Evolutionary conservation across 2,797 vertebrate species (phyloP), one percentile per base, ranked within the genome.

Genomic region (Aulostomus chinensis): DNA sequence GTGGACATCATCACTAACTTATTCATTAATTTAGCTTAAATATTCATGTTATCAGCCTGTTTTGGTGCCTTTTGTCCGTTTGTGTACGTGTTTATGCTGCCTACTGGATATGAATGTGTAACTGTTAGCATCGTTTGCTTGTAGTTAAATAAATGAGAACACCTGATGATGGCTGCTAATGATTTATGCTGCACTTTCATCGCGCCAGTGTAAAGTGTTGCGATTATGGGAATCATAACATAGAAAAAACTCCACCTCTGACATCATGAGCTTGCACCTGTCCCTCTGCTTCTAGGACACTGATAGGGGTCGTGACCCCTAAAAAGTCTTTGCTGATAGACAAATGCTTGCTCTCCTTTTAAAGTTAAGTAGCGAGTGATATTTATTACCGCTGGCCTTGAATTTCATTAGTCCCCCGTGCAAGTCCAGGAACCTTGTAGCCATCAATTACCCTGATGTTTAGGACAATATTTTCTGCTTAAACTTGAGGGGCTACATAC

Each of bases 191-290:
- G n/a, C n/a, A n/a, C n/a, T n/a, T n/a, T n/a, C n/a, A n/a, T n/a
- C n/a, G n/a, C n/a, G n/a, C n/a, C n/a, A n/a, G 24, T 25, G 24
- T 25, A 25, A 25, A 25, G 24, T 33, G 7, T 33, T 33, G 8
- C 1, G 14, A 8, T 16, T 15, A 9, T 35, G 83, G 77, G 79
- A 88, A 89, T 76, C 48, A 49, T 62, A 76, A 76, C 36, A 50
- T 14, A 58, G 41, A 50, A 57, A 45, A 10, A 14, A 14, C 7
- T 12, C 12, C 52, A 37, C 60, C 33, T 59, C 62, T 85, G 85
- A 88, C 85, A 82, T 89, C 85, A 88, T 84, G 50, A 53, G 51
- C 65, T 54, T 49, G 86, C 91, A 91, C 90, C 90, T 92, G 90
- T 91, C 76, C 26, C 68, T 61, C 68, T 54, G 66, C 43, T 63